Conservation (phyloP, 2,888 invertebrate genomes). For the Theodoxus fluviatilis region DNA sequence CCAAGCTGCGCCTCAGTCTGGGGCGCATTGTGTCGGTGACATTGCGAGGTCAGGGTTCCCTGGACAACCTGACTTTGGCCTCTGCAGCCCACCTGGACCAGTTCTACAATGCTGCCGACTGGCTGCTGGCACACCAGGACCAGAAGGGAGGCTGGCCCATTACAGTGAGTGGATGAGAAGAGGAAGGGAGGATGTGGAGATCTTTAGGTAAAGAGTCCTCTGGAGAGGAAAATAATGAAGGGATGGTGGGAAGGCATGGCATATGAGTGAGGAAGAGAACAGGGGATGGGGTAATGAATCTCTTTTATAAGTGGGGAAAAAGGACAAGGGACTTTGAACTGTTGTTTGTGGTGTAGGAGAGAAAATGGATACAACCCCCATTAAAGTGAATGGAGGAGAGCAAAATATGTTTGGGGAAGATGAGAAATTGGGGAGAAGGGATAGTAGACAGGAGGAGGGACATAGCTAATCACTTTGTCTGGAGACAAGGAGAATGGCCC, state of each 20-base stretch:
- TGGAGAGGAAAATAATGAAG: neutral
- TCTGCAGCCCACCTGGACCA: constrained; percentile 87
- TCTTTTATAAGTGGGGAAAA: too few relatives aligned
- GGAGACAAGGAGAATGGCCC: too few relatives aligned
- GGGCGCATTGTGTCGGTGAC: constrained; percentile 48
- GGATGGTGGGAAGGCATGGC: neutral
- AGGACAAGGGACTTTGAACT: too few relatives aligned
- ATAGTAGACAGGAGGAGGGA: too few relatives aligned
- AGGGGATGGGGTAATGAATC: too few relatives aligned
- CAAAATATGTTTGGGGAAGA: too few relatives aligned
- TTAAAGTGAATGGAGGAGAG: too few relatives aligned
- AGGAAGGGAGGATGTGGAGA: too few relatives aligned
- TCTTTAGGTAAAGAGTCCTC: neutral
- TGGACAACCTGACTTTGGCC: constrained; percentile 60
- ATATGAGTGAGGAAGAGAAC: neutral
- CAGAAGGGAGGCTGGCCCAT: constrained; percentile 91
- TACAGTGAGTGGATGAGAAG: constrained; percentile 69
- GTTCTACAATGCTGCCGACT: constrained; percentile 90
- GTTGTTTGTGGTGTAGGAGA: too few relatives aligned
- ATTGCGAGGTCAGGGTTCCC: constrained; percentile 58
- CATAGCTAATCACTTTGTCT: too few relatives aligned
- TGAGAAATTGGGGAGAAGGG: too few relatives aligned
- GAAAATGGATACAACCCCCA: too few relatives aligned
- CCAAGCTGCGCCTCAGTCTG: constrained; percentile 41
- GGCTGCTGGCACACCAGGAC: constrained; percentile 90